Percentiles rank a stretch among this genome's conserved stretches.
phyloP scores from a whole-genome alignment of 2,113 vertebrate species.

The Arothron firmamentum region DNA sequence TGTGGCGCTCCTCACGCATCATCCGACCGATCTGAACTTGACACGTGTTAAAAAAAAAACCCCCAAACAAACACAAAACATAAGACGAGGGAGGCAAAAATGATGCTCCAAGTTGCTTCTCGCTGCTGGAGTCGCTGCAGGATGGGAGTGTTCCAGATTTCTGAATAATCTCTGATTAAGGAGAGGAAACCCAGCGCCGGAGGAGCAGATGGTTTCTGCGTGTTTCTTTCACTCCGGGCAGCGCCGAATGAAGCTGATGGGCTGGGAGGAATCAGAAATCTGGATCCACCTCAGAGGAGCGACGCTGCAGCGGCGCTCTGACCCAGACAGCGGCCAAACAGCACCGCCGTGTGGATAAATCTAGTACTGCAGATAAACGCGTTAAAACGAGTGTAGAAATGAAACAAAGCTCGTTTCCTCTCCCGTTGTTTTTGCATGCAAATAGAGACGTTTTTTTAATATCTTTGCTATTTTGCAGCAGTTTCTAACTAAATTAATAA shows the following conservation, averaged over 20 bases:
- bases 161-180: slow-evolving; percentile 1
- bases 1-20: slow-evolving; percentile 1
- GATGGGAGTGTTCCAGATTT: slow-evolving; percentile 8
- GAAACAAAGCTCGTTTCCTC: too few relatives aligned
- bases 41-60: neutral
- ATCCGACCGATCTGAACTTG: slow-evolving; percentile 11
- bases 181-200: neutral
- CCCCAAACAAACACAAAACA: neutral
- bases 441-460: too few relatives aligned
- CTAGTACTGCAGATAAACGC: neutral
- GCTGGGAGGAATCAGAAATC: neutral
- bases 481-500: too few relatives aligned
- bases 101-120: slow-evolving; percentile 27
- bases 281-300: slow-evolving; percentile 14
- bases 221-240: slow-evolving; percentile 13
- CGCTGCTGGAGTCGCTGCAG: neutral
- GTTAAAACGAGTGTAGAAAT: too few relatives aligned
- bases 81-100: neutral
- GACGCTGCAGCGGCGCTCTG: slow-evolving; percentile 8
- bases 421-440: too few relatives aligned
- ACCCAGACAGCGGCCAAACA: neutral
- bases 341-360: neutral
- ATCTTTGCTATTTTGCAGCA: too few relatives aligned
- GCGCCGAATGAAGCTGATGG: slow-evolving; percentile 2
- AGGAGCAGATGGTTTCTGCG: neutral